Conservation (phyloP, 2,888 invertebrate species). For the Cosmorhoe ocellata region DNA sequence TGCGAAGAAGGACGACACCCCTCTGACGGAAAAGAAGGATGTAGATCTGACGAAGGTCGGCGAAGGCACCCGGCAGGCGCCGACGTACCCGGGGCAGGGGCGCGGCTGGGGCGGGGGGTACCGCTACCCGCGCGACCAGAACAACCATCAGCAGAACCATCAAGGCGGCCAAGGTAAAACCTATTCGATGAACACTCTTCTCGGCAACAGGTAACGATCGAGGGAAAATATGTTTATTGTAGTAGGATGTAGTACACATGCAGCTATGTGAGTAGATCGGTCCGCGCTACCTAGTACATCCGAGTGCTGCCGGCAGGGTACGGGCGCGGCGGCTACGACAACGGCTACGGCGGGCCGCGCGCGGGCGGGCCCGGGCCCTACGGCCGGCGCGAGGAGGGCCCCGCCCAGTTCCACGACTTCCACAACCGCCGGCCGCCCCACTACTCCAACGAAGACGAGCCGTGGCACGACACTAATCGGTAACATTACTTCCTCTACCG, state of each 20-base stretch:
- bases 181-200: too few species aligned
- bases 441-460: slow-evolving; percentile 46
- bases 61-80: slow-evolving; percentile 74
- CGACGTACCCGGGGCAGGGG: slow-evolving; percentile 84
- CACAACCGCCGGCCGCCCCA: slow-evolving; percentile 56
- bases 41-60: slow-evolving; percentile 50
- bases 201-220: too few species aligned
- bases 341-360: slow-evolving; percentile 53
- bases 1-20: not conserved
- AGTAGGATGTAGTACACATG: too few species aligned
- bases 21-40: slow-evolving; percentile 2
- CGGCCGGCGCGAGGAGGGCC: slow-evolving; percentile 14
- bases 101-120: slow-evolving; percentile 75
- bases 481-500: not conserved
- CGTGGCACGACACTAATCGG: slow-evolving; percentile 41
- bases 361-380: not conserved
- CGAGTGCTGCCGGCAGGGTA: slow-evolving; percentile 6
- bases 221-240: too few species aligned
- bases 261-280: too few species aligned
- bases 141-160: slow-evolving; percentile 68
- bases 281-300: too few species aligned
- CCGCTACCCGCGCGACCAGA: slow-evolving; percentile 60
- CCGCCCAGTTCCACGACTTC: slow-evolving; percentile 34
- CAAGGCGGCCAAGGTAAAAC: slow-evolving; percentile 23
- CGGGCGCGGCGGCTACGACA: slow-evolving; percentile 42